Evolutionary conservation across 1,140 invertebrate genomes (phyloP).

Genomic region (Heterodera carotae): DNA sequence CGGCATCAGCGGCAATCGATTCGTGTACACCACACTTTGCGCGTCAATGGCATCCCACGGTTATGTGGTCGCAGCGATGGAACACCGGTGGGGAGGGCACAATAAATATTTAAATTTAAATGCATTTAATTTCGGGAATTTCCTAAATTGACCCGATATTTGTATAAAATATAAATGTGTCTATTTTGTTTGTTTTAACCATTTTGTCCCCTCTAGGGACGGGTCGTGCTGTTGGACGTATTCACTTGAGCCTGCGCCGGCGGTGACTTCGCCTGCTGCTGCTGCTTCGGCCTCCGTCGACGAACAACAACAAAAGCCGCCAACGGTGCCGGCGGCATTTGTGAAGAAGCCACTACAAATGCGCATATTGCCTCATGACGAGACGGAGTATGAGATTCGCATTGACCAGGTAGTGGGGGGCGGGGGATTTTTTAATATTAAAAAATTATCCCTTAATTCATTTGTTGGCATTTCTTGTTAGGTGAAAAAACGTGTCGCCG

Average conservation of each 20-base stretch:
- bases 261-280: not conserved
- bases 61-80: slow-evolving; percentile 73
- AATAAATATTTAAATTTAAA: not conserved
- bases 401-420: slow-evolving; percentile 67
- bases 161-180: not conserved
- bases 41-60: slow-evolving; percentile 73
- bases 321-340: not conserved
- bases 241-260: slow-evolving; percentile 46
- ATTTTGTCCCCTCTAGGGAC: too few relatives aligned
- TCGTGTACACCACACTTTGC: slow-evolving; percentile 71
- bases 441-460: not conserved
- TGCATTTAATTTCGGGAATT: not conserved
- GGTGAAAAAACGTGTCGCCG: slow-evolving; percentile 69
- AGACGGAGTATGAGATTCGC: slow-evolving; percentile 66
- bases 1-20: slow-evolving; percentile 72
- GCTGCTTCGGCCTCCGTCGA: not conserved
- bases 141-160: too few relatives aligned
- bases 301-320: not conserved
- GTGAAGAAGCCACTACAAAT: slow-evolving; percentile 46
- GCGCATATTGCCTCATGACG: slow-evolving; percentile 49
- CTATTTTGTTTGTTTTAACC: not conserved
- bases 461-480: slow-evolving; percentile 34
- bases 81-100: slow-evolving; percentile 68
- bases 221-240: slow-evolving; percentile 59
- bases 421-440: not conserved